Conservation (phyloP, 2,113 vertebrate species). For the Bujurquina vittata region DNA sequence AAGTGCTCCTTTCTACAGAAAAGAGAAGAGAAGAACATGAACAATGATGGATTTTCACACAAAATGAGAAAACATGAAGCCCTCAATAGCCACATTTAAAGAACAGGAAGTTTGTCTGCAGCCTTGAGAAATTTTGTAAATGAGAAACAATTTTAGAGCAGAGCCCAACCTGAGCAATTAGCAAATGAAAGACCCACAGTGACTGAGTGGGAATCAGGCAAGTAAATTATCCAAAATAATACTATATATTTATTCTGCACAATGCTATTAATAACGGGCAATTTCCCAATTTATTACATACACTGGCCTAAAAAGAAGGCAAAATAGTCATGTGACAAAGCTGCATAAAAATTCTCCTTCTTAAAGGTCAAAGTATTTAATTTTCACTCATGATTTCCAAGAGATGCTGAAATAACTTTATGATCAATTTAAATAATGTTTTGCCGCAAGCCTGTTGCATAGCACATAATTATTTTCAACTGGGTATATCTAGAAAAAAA, state of each 20-base stretch:
- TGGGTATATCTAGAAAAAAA: background rate
- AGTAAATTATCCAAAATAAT: background rate
- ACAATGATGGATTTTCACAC: conserved; percentile 2
- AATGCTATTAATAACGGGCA: background rate
- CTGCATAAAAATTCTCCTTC: background rate
- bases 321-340: background rate
- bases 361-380: background rate
- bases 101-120: conserved; percentile 7
- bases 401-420: background rate
- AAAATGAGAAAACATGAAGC: conserved; percentile 2
- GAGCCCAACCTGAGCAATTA: background rate
- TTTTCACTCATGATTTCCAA: background rate
- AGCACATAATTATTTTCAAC: background rate
- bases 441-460: background rate
- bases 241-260: background rate
- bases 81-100: conserved; percentile 10
- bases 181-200: background rate
- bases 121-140: conserved; percentile 7
- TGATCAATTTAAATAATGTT: background rate
- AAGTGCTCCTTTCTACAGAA: background rate
- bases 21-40: background rate
- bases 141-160: conserved; percentile 2
- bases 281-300: background rate
- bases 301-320: background rate
- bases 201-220: background rate